These are phyloP conservation scores for Parotocinclus haroldoi DNA, from an alignment of 2,797 vertebrate species.

Conservation along the genomic window DNA sequence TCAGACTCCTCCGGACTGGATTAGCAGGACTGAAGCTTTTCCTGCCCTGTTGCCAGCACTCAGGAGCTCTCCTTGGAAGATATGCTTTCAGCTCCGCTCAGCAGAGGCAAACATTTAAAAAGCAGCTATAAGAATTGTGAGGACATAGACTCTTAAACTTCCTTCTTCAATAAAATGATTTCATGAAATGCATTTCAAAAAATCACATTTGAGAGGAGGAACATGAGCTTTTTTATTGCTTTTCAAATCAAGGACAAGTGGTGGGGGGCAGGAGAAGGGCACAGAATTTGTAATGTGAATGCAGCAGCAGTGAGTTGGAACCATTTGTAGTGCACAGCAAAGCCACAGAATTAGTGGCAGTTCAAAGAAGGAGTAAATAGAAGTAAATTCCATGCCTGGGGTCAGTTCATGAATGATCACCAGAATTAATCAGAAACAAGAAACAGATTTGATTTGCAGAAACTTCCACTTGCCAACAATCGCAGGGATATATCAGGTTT, in stretches of 20 bases:
- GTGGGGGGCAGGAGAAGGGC: conserved; percentile 3
- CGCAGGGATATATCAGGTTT: too few relatives aligned
- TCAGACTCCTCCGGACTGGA: conserved; percentile 62
- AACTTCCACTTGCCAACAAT: neutral
- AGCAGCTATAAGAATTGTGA: conserved; percentile 50
- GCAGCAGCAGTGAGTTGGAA: conserved; percentile 17
- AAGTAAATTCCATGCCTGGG: neutral
- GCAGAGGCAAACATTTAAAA: conserved; percentile 45
- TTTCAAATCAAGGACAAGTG: conserved; percentile 44
- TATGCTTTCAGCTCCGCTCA: conserved; percentile 64
- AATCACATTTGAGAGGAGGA: conserved; percentile 59
- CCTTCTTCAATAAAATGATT: conserved; percentile 66
- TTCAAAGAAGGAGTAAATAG: neutral
- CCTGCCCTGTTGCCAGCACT: conserved; percentile 59
- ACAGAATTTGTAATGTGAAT: conserved; percentile 46
- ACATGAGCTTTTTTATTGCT: conserved; percentile 37
- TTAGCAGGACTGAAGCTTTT: conserved; percentile 52
- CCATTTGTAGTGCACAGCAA: conserved; percentile 29
- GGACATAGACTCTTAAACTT: conserved; percentile 55
- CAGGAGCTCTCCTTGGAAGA: conserved; percentile 45
- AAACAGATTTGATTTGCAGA: neutral
- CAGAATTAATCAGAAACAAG: neutral
- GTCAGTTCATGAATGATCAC: neutral
- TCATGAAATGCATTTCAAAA: conserved; percentile 66
- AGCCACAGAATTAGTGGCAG: conserved; percentile 11